Evolutionary conservation across 2,888 invertebrate species (phyloP).

Genomic region (Drosophila pegasa): DNA sequence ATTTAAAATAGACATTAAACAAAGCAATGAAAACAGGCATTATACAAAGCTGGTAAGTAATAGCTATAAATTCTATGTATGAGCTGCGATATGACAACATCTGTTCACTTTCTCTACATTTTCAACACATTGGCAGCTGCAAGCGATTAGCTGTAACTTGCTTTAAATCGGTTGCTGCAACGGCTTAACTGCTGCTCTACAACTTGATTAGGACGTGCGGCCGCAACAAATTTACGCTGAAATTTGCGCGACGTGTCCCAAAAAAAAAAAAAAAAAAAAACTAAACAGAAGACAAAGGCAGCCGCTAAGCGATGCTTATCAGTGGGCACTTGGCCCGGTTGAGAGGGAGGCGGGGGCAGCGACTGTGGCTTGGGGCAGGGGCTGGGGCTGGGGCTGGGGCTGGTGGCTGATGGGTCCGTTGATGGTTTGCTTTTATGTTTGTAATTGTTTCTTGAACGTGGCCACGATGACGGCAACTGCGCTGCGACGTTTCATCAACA

Average conservation of each 20-base stretch:
- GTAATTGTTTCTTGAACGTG: conserved; percentile 61
- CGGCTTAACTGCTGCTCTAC: conserved; percentile 27
- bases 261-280: conserved; percentile 19
- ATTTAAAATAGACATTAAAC: neutral
- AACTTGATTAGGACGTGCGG: conserved; percentile 60
- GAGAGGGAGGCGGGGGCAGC: neutral
- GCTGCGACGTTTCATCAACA: conserved; percentile 59
- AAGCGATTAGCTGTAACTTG: conserved; percentile 62
- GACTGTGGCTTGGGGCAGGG: neutral
- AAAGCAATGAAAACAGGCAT: neutral
- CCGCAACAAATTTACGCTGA: conserved; percentile 64
- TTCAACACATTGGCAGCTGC: conserved; percentile 61
- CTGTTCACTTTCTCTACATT: neutral
- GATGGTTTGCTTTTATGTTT: conserved; percentile 57
- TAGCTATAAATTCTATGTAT: neutral
- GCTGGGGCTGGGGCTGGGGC: neutral
- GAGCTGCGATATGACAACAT: neutral
- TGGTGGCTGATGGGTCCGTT: conserved; percentile 48
- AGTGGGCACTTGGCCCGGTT: conserved; percentile 26
- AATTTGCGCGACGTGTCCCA: conserved; percentile 43
- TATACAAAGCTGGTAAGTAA: neutral
- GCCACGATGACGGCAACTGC: conserved; percentile 31
- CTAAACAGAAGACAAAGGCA: conserved; percentile 28
- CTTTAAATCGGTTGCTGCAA: conserved; percentile 35
- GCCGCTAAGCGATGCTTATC: conserved; percentile 37